phyloP scores from a whole-genome alignment of 35 echinoderm and acorn worm species.

The Eucidaris tribuloides region DNA sequence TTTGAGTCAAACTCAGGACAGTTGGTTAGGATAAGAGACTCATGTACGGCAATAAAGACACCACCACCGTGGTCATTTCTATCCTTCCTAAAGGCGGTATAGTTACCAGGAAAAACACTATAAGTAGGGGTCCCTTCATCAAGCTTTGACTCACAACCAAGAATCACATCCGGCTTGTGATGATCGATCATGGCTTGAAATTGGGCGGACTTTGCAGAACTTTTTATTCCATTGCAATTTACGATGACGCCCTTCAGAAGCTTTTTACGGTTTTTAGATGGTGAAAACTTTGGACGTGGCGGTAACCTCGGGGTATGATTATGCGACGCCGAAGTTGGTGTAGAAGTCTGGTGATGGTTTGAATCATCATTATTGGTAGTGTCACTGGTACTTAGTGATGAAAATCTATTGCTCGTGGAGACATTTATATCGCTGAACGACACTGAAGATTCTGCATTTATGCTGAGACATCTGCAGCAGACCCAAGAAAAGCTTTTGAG shows the following conservation, averaged over 20 bases:
- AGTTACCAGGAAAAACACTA: conserved; percentile 27
- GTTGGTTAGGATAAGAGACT: conserved; percentile 8
- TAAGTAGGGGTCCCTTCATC: conserved; percentile 9
- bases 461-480: conserved; percentile 12
- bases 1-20: conserved; percentile 4
- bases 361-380: background rate
- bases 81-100: conserved; percentile 42
- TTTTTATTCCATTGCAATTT: conserved; percentile 46
- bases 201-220: background rate
- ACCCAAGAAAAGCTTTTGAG: conserved; percentile 24
- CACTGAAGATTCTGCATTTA: background rate
- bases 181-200: conserved; percentile 13
- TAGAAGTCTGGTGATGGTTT: background rate
- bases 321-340: background rate
- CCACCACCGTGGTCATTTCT: conserved; percentile 38
- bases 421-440: background rate
- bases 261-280: conserved; percentile 11
- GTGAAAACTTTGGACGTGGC: background rate
- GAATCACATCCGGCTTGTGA: conserved; percentile 44
- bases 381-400: background rate
- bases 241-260: conserved; percentile 6
- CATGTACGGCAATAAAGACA: conserved; percentile 45
- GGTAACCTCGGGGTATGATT: background rate
- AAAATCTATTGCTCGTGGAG: background rate
- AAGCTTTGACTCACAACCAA: conserved; percentile 54